These are phyloP conservation scores for Beaufortia kweichowensis DNA, from an alignment of 2,113 vertebrate species.

Conservation along the genomic window DNA sequence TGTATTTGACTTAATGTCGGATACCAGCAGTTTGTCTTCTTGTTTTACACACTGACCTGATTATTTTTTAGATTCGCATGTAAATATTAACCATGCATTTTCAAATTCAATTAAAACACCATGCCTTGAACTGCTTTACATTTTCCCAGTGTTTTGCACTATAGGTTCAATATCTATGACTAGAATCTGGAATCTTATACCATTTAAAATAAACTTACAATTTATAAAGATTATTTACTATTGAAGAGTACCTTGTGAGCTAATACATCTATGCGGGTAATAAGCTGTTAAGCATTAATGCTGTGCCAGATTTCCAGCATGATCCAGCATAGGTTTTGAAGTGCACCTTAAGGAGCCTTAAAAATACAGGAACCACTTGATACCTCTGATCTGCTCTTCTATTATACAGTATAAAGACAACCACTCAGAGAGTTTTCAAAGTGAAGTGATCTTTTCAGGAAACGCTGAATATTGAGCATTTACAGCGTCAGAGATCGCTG, in stretches of 20 bases:
- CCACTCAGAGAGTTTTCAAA: slow-evolving; percentile 14
- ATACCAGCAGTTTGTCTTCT: slow-evolving; percentile 5
- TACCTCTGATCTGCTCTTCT: slow-evolving; percentile 21
- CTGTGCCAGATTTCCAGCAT: neutral
- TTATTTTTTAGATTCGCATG: neutral
- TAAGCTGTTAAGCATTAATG: neutral
- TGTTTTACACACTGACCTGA: neutral
- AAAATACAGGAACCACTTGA: slow-evolving; percentile 4
- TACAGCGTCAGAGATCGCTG: neutral
- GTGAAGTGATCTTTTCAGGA: neutral
- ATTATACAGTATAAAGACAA: slow-evolving; percentile 12
- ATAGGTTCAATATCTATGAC: no score
- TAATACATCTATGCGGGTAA: neutral
- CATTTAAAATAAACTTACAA: neutral
- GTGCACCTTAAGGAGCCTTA: neutral
- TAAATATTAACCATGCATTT: no score
- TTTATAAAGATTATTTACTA: neutral
- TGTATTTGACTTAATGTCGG: slow-evolving; percentile 40
- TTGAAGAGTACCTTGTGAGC: neutral
- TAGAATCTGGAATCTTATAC: neutral
- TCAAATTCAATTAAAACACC: no score
- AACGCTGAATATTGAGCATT: slow-evolving; percentile 23
- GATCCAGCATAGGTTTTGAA: slow-evolving; percentile 14
- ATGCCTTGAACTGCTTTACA: neutral
- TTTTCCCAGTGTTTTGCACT: no score